Base-by-base conservation (phyloP, 2,888 invertebrate genomes). In the Magallana nippona region DNA sequence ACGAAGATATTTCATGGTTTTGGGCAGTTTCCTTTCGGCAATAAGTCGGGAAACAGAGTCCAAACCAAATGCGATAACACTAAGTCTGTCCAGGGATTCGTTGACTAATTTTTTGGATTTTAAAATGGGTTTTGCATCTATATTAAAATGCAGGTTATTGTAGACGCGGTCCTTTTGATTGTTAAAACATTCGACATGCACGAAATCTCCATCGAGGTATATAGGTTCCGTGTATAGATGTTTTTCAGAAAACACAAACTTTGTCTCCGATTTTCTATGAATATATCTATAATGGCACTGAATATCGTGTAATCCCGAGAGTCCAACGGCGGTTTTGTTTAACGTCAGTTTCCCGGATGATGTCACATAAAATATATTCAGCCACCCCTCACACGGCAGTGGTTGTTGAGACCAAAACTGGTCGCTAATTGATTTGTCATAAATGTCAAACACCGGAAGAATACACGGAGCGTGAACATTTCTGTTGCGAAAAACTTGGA, bases 211-310 rank as follows among this genome's bases (percentile, higher is more conserved):
- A n/a, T 63, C 22, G 17, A 82, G n/a, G 17, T 82, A 71, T 13
- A 17, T 32, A 11, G 82, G 71, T 11, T 82, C 77, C 11, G 81
- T 81, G 58, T 87, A 86, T 56, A 55, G 55, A 5, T 87, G 79
- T 55, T 88, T 88, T 1, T 84, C 77, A 32, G 83, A 86, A 58
- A 88, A 88, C 17, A 83, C 71, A 15, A 90, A 86, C 44, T 79
- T 85, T 55, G 88, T 84, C 63, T 90, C 90, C 55, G 88, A 84
- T n/a, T 85, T 84, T 55, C 88, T 56, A 2, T 78, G 81, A 8
- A 89, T 78, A 11, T 84, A 77, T 17, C 80, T 84, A 22, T 89
- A 89, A 13, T 79, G 79, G 83, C 89, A 89, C 10, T 78, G 81
- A 17, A 83, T 83, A 10, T 56, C 57, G 8, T 80, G 55, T 13